phyloP scores from a whole-genome alignment of 2,888 invertebrate genomes.

The Xanthorhoe spadicearia region DNA sequence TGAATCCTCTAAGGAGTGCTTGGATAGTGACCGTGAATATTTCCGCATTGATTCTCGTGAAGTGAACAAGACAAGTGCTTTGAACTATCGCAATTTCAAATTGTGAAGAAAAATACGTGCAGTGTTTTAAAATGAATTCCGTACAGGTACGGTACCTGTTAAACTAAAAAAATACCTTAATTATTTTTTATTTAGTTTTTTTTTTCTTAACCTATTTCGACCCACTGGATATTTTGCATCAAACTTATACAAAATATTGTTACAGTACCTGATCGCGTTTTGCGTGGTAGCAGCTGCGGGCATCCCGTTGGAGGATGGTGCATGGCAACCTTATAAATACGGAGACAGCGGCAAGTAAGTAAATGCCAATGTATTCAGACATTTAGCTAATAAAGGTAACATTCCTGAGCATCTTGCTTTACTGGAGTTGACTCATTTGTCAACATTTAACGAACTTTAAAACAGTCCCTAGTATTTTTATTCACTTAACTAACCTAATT shows the following conservation, averaged over 20 bases:
- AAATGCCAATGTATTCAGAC: constrained; percentile 59
- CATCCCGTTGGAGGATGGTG: constrained; percentile 68
- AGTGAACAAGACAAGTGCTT: constrained; percentile 54
- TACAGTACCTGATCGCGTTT: constrained; percentile 66
- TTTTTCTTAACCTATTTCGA: constrained; percentile 18
- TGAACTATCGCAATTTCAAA: constrained; percentile 55
- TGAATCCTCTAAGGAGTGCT: constrained; percentile 78
- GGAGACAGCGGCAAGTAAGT: constrained; percentile 78
- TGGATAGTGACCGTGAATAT: constrained; percentile 67
- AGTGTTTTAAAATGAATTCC: constrained; percentile 71
- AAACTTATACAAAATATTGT: constrained; percentile 19
- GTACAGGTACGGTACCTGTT: constrained; percentile 57
- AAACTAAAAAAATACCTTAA: constrained; percentile 9
- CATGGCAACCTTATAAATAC: constrained; percentile 73
- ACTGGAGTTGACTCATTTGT: constrained; percentile 12
- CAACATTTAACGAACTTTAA: constrained; percentile 14
- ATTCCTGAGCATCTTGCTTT: constrained; percentile 29
- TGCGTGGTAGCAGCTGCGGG: constrained; percentile 66
- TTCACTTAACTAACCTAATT: background rate
- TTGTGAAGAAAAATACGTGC: constrained; percentile 46
- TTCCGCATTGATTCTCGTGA: constrained; percentile 69
- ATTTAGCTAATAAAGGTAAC: constrained; percentile 38
- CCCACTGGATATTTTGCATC: constrained; percentile 6
- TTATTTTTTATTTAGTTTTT: constrained; percentile 9
- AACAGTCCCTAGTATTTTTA: background rate